Conservation (phyloP, 2,797 vertebrate species). For the Acanthurus leucopareius region DNA sequence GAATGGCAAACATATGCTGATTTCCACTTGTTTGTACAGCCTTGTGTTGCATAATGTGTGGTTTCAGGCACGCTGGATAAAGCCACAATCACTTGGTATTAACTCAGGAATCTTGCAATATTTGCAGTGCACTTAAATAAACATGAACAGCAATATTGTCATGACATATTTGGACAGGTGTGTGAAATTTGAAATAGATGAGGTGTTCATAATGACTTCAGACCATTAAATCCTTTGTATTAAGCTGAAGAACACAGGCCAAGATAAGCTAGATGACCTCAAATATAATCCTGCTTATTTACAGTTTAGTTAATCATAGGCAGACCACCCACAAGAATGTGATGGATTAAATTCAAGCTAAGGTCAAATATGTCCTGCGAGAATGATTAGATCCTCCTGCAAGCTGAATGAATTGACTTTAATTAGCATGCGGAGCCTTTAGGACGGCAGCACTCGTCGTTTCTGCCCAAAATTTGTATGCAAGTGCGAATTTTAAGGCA, state of each 20-base stretch:
- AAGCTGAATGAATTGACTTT: constrained; percentile 13
- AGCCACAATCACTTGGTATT: constrained; percentile 59
- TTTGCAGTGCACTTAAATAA: constrained; percentile 66
- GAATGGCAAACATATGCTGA: not conserved
- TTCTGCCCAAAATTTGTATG: constrained; percentile 27
- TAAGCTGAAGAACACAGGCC: constrained; percentile 28
- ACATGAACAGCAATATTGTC: constrained; percentile 45
- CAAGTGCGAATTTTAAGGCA: constrained; percentile 48
- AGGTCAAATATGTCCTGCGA: constrained; percentile 15
- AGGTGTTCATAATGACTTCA: constrained; percentile 48
- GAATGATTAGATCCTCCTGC: constrained; percentile 4
- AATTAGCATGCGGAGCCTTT: constrained; percentile 2
- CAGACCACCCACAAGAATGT: constrained; percentile 67
- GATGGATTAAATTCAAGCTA: constrained; percentile 30
- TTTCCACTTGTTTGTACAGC: constrained; percentile 33
- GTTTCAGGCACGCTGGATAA: constrained; percentile 30
- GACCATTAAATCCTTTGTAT: constrained; percentile 53
- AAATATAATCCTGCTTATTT: constrained; percentile 51
- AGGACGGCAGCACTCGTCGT: not conserved
- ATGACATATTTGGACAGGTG: constrained; percentile 67
- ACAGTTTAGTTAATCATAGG: constrained; percentile 40
- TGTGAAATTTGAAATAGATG: constrained; percentile 62
- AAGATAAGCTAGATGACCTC: constrained; percentile 49
- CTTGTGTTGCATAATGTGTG: constrained; percentile 15
- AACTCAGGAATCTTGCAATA: constrained; percentile 67